Conservation (phyloP, 2,797 vertebrate genomes). For the Protonibea diacanthus region DNA sequence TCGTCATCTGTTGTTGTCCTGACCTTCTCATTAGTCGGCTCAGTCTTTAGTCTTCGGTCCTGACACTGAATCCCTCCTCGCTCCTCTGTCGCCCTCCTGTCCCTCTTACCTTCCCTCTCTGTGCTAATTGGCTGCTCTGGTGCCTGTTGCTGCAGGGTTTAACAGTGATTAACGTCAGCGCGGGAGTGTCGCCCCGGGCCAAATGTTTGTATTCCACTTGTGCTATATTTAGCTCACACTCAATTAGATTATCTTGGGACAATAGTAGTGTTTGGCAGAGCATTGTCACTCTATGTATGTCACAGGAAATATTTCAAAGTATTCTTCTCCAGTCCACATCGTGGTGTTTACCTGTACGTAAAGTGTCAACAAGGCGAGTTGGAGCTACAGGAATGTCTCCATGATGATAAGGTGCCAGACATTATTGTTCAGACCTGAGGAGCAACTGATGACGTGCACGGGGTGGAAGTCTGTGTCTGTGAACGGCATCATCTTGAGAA, state of each 20-base stretch:
- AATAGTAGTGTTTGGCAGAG: conserved; percentile 37
- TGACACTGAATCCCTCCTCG: conserved; percentile 43
- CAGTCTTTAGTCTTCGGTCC: conserved; percentile 34
- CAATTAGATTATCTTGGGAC: conserved; percentile 62
- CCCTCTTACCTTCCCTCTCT: conserved; percentile 31
- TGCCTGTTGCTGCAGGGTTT: conserved; percentile 68
- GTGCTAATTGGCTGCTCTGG: conserved; percentile 64
- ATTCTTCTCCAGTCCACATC: not conserved
- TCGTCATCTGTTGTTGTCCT: conserved; percentile 43
- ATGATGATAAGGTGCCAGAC: conserved; percentile 37
- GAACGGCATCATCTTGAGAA: not conserved
- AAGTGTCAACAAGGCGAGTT: not conserved
- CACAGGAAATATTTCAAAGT: not conserved
- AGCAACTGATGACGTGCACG: not conserved
- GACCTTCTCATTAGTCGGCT: conserved; percentile 64
- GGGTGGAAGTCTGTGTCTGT: conserved; percentile 7
- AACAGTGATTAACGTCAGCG: conserved; percentile 62
- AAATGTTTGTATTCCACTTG: conserved; percentile 62
- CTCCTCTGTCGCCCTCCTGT: conserved; percentile 38
- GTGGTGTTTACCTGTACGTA: not conserved
- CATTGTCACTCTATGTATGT: not conserved
- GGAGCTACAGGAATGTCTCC: conserved; percentile 10
- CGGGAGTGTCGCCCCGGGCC: conserved; percentile 45
- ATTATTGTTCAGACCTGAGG: not conserved
- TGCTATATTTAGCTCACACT: conserved; percentile 67